Percentiles rank a stretch among this genome's conserved stretches.
These are phyloP conservation scores for Maconellicoccus hirsutus DNA, from an alignment of 1,140 invertebrate species.

Conservation along the genomic window DNA sequence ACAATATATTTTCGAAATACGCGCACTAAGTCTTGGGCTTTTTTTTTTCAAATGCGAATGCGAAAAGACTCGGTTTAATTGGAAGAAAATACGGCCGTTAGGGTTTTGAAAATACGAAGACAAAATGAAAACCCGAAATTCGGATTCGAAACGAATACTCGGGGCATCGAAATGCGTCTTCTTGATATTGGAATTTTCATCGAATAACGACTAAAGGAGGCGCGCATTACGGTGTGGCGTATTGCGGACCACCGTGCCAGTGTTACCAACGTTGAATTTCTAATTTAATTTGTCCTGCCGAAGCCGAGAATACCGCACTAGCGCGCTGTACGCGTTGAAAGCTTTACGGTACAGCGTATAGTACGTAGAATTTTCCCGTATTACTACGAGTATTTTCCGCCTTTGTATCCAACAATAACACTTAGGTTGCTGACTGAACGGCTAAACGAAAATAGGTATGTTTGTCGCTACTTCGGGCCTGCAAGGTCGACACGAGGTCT, in stretches of 20 bases:
- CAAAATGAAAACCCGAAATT: background rate
- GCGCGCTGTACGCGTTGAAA: background rate
- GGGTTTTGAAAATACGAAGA: background rate
- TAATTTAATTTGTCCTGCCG: background rate
- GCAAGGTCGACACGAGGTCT: too few relatives aligned
- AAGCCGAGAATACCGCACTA: background rate
- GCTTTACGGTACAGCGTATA: too few relatives aligned
- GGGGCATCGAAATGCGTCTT: conserved; percentile 6
- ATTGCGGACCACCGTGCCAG: conserved; percentile 1
- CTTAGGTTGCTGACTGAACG: too few relatives aligned
- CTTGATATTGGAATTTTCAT: background rate
- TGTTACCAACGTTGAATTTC: background rate
- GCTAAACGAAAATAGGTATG: too few relatives aligned
- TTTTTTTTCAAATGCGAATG: background rate
- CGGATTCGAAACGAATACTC: background rate
- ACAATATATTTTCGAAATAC: background rate
- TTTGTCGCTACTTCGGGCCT: too few relatives aligned
- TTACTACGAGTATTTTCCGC: background rate
- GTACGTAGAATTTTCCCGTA: background rate
- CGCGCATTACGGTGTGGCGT: conserved; percentile 1
- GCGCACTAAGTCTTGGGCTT: background rate
- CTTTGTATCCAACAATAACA: too few relatives aligned
- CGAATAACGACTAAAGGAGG: background rate
- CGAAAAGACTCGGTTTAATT: background rate
- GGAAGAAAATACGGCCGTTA: background rate